phyloP scores from a whole-genome alignment of 2,797 vertebrate species.

The Saxicola maurus region DNA sequence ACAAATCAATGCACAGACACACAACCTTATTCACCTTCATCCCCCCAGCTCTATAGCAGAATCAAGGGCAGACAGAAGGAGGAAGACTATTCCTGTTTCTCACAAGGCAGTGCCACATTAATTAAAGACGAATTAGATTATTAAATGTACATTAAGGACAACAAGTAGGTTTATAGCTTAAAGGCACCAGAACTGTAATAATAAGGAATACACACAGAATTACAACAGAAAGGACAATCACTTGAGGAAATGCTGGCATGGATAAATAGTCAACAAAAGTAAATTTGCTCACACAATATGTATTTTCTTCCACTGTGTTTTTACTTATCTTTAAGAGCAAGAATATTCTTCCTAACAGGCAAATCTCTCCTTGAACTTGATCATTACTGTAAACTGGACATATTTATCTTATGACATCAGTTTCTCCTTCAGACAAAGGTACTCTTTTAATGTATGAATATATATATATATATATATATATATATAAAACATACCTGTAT shows the following conservation, averaged over 20 bases:
- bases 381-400: neutral
- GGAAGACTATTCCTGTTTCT: constrained; percentile 19
- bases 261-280: neutral
- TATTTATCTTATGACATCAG: rapidly evolving
- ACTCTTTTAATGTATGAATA: neutral
- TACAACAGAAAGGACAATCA: neutral
- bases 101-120: constrained; percentile 15
- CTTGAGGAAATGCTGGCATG: neutral
- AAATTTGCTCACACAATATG: neutral
- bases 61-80: constrained; percentile 46
- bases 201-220: neutral
- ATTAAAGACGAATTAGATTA: constrained; percentile 53
- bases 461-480: neutral
- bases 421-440: neutral
- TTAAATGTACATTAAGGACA: constrained; percentile 25
- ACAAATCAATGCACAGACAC: constrained; percentile 68
- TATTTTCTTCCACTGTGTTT: neutral
- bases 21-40: constrained; percentile 44
- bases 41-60: neutral
- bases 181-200: neutral
- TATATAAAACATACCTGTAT: neutral
- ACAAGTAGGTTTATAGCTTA: constrained; percentile 21
- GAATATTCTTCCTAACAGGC: neutral
- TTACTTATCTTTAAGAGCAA: neutral
- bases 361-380: neutral